Evolutionary conservation across 1,140 invertebrate species (phyloP), one percentile per base, ranked within the genome.

Genomic region (Drosophila subpulchrella): DNA sequence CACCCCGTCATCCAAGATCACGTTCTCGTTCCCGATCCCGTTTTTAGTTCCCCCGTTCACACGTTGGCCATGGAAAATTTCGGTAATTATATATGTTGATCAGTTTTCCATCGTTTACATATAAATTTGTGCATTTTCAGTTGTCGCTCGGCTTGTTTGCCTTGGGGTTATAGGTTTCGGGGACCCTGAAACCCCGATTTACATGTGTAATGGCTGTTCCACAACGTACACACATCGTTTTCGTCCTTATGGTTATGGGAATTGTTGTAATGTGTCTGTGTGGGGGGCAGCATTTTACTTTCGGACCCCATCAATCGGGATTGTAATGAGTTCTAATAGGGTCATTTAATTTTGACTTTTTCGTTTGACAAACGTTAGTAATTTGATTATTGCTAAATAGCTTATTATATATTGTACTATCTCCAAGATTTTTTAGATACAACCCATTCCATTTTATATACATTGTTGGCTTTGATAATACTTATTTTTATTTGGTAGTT

Each of bases 81-180:
- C 15, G 41, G 58, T 73, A 80, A 76, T 80, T 84, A 80, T 67
- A 50, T 65, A 61, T 82, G 75, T 71, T 78, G 72, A 84, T 84
- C 76, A 73, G 75, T 77, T 77, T 83, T 72, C 65, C 53, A 59
- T 72, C 66, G 79, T 86, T 85, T 72, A 75, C 80, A 79, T 82
- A 70, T 79, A 68, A 67, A 86, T 85, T 60, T 80, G 78, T 66
- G 41, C 60, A 71, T 70, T 81, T 81, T 61, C 42, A 38, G 56
- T 51, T 62, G 66, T 66, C 68, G 36, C 32, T 54, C 41, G 47
- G 24, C 54, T 46, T 71, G 48, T 62, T 17, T 50, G n/a, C 4
- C 6, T 46, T 39, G 6, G 46, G 62, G 50, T 41, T 55, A 54
- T 51, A 13, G 15, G 13, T 34, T n/a, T 39, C 17, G 13, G 32